Percentiles rank a stretch among this genome's conserved stretches.
phyloP scores from a whole-genome alignment of 2,888 invertebrate species.

The Operophtera brumata region DNA sequence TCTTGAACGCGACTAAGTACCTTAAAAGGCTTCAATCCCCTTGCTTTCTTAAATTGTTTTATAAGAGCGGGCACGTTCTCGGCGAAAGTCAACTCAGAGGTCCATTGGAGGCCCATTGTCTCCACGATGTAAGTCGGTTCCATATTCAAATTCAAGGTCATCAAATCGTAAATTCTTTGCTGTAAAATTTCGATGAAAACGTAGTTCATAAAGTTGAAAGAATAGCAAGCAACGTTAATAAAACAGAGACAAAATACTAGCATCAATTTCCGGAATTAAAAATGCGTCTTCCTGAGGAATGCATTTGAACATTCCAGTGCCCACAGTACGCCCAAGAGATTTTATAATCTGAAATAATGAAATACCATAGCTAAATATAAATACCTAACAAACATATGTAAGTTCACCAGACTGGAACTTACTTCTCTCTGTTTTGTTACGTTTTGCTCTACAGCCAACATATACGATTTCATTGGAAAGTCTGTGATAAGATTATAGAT shows the following conservation, averaged over 20 bases:
- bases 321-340: conserved; percentile 76
- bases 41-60: conserved; percentile 73
- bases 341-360: conserved; percentile 74
- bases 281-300: conserved; percentile 81
- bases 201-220: background rate
- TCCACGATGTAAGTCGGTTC: conserved; percentile 80
- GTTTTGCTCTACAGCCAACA: conserved; percentile 83
- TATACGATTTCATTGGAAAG: conserved; percentile 81
- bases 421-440: conserved; percentile 75
- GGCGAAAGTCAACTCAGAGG: conserved; percentile 73
- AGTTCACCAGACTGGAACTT: background rate
- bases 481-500: conserved; percentile 68
- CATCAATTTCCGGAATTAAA: conserved; percentile 72
- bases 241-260: conserved; percentile 36
- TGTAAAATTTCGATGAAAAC: conserved; percentile 34
- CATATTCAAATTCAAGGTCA: conserved; percentile 81
- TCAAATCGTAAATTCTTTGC: conserved; percentile 80
- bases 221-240: background rate
- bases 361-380: background rate
- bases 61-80: conserved; percentile 70
- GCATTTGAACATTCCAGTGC: conserved; percentile 78
- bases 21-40: conserved; percentile 81
- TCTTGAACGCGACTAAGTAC: conserved; percentile 35
- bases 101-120: conserved; percentile 75
- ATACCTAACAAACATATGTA: background rate